Evolutionary conservation across 2,888 invertebrate genomes (phyloP).

Genomic region (Eilema depressum): DNA sequence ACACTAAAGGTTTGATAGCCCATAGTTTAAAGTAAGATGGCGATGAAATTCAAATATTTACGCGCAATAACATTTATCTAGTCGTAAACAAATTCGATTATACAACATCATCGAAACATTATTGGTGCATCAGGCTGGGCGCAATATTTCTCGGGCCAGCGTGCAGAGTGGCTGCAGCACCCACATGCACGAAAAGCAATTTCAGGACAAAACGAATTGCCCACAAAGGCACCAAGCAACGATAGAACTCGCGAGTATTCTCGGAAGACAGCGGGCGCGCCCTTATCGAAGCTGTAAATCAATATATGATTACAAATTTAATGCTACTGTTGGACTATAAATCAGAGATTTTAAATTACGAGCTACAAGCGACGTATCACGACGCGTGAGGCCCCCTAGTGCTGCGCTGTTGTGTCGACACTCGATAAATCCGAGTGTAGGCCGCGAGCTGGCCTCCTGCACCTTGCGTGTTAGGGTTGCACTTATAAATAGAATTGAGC

Average conservation of each 20-base stretch:
- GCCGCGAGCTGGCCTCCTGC: constrained; percentile 24
- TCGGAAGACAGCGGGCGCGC: constrained; percentile 79
- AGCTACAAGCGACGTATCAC: constrained; percentile 80
- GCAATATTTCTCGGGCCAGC: constrained; percentile 38
- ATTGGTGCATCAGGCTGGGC: constrained; percentile 41
- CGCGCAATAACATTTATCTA: constrained; percentile 52
- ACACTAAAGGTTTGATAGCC: constrained; percentile 32
- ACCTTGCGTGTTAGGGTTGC: constrained; percentile 55
- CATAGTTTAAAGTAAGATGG: constrained; percentile 30
- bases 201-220: constrained; percentile 65
- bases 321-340: constrained; percentile 86
- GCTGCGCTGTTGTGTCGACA: constrained; percentile 82
- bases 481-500: constrained; percentile 54
- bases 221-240: constrained; percentile 54
- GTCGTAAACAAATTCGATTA: constrained; percentile 55
- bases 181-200: constrained; percentile 71
- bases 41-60: constrained; percentile 54
- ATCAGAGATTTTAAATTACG: constrained; percentile 86
- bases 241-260: constrained; percentile 72
- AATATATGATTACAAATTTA: constrained; percentile 88
- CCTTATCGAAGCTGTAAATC: constrained; percentile 85
- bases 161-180: constrained; percentile 28
- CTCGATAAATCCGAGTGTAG: constrained; percentile 72
- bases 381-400: constrained; percentile 86
- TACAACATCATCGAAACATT: constrained; percentile 50